A percentile compares a stretch with the other conserved stretches of the same genome.
Conservation (phyloP, 2,113 vertebrate species). For the Gulo gulo region DNA sequence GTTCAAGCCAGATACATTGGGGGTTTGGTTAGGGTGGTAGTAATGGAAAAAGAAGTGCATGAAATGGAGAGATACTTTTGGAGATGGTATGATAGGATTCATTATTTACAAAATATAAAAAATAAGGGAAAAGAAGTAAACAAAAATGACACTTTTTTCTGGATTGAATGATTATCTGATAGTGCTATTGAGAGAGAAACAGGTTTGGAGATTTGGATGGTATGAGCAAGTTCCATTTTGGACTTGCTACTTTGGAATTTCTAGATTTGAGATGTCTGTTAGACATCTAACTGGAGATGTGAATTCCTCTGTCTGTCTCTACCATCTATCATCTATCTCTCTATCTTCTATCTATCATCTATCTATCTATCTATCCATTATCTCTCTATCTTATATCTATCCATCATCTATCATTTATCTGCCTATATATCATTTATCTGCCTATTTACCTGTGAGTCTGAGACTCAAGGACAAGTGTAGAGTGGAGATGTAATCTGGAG, state of each 20-base stretch:
- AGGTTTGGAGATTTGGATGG: background rate
- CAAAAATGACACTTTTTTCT: background rate
- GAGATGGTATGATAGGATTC: background rate
- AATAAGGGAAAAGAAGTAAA: background rate
- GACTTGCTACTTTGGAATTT: constrained; percentile 2
- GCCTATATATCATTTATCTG: background rate
- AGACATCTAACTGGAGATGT: background rate
- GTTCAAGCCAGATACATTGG: background rate
- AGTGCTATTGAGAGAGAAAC: background rate
- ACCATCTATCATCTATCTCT: background rate
- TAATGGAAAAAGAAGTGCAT: background rate
- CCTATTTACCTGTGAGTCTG: background rate
- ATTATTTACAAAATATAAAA: background rate
- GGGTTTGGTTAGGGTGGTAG: background rate
- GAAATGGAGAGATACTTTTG: background rate
- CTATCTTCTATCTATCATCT: background rate
- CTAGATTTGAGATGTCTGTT: background rate
- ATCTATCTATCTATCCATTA: background rate
- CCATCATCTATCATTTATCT: background rate
- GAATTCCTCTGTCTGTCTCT: background rate
- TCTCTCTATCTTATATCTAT: background rate
- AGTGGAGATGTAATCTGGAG: background rate
- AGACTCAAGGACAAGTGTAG: background rate
- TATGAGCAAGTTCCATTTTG: background rate
- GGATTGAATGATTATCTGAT: background rate